Evolutionary conservation across 1,140 invertebrate genomes (phyloP).

Genomic region (Helicoverpa armigera): DNA sequence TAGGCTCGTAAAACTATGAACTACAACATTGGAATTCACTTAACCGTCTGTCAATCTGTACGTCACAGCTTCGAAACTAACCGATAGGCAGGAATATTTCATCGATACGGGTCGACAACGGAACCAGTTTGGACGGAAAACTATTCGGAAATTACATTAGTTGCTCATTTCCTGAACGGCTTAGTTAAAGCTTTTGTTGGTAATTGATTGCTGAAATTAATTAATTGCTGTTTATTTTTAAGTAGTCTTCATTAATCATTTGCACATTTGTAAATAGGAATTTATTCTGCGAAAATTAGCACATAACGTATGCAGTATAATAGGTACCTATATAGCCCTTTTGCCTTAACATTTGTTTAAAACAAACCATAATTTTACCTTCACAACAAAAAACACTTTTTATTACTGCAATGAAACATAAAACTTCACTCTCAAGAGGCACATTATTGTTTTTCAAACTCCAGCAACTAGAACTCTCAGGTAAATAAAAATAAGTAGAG

Average conservation of each 20-base stretch:
- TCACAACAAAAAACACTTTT: not conserved
- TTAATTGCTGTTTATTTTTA: no score
- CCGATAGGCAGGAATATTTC: not conserved
- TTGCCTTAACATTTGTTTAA: no score
- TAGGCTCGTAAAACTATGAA: not conserved
- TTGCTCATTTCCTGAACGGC: not conserved
- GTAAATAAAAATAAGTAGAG: constrained; percentile 14
- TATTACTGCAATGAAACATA: not conserved
- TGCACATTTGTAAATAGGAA: no score
- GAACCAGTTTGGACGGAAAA: not conserved
- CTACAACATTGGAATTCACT: constrained; percentile 24
- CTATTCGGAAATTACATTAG: constrained; percentile 2
- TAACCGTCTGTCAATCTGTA: not conserved
- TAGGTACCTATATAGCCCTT: no score
- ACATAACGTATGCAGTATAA: no score
- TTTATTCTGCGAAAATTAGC: no score
- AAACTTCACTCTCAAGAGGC: not conserved
- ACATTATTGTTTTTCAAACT: not conserved
- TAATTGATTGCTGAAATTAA: no score
- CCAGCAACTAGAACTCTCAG: not conserved
- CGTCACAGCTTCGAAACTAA: not conserved
- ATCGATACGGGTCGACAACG: not conserved
- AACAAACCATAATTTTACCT: no score
- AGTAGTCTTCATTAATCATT: no score
- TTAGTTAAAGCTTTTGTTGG: no score